These are phyloP conservation scores for Cephalopachus bancanus DNA, from an alignment of 2,797 vertebrate genomes.

Conservation along the genomic window DNA sequence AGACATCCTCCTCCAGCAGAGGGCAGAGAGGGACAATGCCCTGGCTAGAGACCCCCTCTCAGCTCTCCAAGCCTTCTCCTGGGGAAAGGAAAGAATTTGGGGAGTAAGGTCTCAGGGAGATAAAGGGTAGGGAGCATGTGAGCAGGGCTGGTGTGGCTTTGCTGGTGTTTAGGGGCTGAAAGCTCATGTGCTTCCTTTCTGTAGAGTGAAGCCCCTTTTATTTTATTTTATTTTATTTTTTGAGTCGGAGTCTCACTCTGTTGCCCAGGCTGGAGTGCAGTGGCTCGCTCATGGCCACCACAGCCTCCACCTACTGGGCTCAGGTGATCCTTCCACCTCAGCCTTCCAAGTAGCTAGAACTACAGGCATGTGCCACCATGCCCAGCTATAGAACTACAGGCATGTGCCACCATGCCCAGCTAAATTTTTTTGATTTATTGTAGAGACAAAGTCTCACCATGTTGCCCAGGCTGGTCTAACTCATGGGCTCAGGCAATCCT, in stretches of 20 bases:
- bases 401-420: not conserved
- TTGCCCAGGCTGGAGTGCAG: not conserved
- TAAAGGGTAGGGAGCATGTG: not conserved
- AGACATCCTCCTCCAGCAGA: not conserved
- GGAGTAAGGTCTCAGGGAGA: not conserved
- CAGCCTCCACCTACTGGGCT: not conserved
- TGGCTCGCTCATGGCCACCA: not conserved
- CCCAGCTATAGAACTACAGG: not conserved
- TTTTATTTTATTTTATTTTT: not conserved
- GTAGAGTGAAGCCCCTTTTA: not conserved
- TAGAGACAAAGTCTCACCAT: not conserved
- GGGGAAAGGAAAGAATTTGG: not conserved
- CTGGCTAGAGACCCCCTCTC: rapidly evolving
- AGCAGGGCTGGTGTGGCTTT: not conserved
- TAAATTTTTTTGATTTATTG: not conserved
- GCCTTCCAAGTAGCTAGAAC: not conserved
- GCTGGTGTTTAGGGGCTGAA: not conserved
- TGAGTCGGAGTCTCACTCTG: not conserved
- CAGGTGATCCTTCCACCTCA: not conserved
- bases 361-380: not conserved
- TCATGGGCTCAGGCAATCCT: not conserved
- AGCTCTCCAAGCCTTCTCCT: not conserved
- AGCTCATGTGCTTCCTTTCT: not conserved
- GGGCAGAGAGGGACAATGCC: not conserved
- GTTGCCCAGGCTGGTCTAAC: not conserved